Evolutionary conservation across 1,140 invertebrate genomes (phyloP).

Genomic region (Bombus sibiricus): DNA sequence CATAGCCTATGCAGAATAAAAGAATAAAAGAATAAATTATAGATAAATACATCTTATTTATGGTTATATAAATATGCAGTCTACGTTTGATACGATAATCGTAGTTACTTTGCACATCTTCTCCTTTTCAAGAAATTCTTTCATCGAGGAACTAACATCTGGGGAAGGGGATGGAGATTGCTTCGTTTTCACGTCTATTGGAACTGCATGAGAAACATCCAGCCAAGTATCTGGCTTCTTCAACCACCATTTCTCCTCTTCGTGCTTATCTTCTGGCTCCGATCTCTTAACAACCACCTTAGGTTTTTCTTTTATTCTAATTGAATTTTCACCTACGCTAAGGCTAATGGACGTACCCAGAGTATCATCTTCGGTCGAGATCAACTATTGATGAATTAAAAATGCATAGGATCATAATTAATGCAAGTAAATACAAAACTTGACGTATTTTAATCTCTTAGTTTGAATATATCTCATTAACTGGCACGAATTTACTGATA

Average conservation of each 20-base stretch:
- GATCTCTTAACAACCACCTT: conserved; percentile 52
- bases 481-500: neutral
- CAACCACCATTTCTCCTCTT: conserved; percentile 74
- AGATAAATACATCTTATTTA: neutral
- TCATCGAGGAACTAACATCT: conserved; percentile 76
- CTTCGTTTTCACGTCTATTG: conserved; percentile 48
- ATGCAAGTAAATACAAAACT: neutral
- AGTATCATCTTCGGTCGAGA: conserved; percentile 71
- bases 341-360: conserved; percentile 73
- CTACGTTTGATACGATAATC: accelerated
- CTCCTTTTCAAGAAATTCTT: conserved; percentile 78
- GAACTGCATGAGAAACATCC: conserved; percentile 57
- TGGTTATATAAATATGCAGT: accelerated
- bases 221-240: conserved; percentile 70
- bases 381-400: conserved; percentile 51
- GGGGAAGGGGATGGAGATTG: conserved; percentile 64
- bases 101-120: conserved; percentile 76
- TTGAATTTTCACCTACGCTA: conserved; percentile 73
- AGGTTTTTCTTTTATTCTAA: conserved; percentile 70
- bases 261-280: conserved; percentile 41
- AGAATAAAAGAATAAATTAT: neutral
- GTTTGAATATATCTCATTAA: neutral
- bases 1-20: conserved; percentile 50
- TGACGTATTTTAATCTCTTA: neutral
- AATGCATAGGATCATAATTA: neutral